phyloP scores from a whole-genome alignment of 2,888 invertebrate species.

The Thera obeliscata region DNA sequence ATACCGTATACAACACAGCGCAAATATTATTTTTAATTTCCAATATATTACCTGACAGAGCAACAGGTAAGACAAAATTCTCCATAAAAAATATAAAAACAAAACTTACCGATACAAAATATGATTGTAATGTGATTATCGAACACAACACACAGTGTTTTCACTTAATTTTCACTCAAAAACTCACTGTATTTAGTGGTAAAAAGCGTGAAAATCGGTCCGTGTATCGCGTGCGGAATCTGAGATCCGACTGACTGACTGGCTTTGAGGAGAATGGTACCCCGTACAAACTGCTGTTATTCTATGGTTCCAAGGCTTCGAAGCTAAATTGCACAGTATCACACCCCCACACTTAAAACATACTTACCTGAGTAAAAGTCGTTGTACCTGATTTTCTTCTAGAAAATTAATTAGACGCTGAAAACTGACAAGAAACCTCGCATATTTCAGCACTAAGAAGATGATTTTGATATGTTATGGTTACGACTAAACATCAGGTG shows the following conservation, averaged over 20 bases:
- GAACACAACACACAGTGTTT: constrained; percentile 27
- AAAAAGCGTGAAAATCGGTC: background rate
- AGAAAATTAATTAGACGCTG: too few species aligned
- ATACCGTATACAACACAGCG: constrained; percentile 1
- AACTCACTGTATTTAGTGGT: constrained; percentile 18
- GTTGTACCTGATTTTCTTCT: too few species aligned
- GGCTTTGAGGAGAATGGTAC: too few species aligned
- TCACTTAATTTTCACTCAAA: constrained; percentile 25
- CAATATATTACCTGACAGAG: constrained; percentile 7
- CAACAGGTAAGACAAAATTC: constrained; percentile 18
- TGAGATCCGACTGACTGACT: constrained; percentile 16
- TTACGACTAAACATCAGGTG: too few species aligned
- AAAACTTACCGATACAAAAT: constrained; percentile 22
- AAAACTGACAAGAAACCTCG: too few species aligned
- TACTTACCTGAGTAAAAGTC: too few species aligned
- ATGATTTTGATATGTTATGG: too few species aligned
- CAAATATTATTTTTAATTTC: constrained; percentile 11
- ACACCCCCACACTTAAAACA: background rate
- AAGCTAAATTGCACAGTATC: background rate
- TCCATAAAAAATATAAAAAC: background rate
- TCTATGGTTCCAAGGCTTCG: constrained; percentile 3
- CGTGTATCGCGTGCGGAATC: constrained; percentile 10
- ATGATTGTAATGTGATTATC: background rate
- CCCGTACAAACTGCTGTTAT: background rate
- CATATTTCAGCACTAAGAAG: too few species aligned